A percentile compares a stretch with the other conserved stretches of the same genome.
These are phyloP conservation scores for Brachystomella parvula DNA, from an alignment of 1,140 invertebrate genomes.

Conservation along the genomic window DNA sequence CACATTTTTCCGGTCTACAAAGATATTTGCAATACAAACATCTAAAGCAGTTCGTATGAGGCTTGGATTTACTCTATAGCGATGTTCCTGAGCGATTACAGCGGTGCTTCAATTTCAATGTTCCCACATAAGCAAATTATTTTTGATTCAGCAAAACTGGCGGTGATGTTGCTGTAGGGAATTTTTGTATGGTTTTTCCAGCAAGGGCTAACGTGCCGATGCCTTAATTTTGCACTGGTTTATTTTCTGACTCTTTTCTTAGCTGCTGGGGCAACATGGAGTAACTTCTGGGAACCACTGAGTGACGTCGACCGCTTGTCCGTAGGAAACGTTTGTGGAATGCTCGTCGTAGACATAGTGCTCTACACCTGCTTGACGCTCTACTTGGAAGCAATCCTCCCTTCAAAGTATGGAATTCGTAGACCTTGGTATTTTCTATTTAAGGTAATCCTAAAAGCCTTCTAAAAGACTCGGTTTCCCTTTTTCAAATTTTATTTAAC, in stretches of 20 bases:
- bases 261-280: neutral
- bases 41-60: too few species aligned
- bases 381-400: slow-evolving; percentile 64
- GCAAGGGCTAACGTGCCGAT: too few species aligned
- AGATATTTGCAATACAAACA: too few species aligned
- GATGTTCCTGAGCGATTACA: too few species aligned
- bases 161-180: too few species aligned
- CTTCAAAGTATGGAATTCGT: slow-evolving; percentile 61
- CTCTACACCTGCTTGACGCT: slow-evolving; percentile 45
- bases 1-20: too few species aligned
- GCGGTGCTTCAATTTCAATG: too few species aligned
- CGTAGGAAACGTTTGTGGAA: slow-evolving; percentile 39
- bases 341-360: slow-evolving; percentile 43
- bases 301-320: neutral
- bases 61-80: too few species aligned
- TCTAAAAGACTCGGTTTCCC: too few species aligned
- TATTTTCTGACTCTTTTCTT: neutral
- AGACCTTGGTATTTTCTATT: slow-evolving; percentile 67
- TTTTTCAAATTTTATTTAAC: too few species aligned
- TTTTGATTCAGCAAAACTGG: neutral
- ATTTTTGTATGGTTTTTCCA: too few species aligned
- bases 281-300: slow-evolving; percentile 7
- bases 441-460: slow-evolving; percentile 42
- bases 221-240: neutral
- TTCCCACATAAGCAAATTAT: neutral